These are phyloP conservation scores for Chaetorhynchus papuensis DNA, from an alignment of 2,113 vertebrate genomes.

Conservation along the genomic window DNA sequence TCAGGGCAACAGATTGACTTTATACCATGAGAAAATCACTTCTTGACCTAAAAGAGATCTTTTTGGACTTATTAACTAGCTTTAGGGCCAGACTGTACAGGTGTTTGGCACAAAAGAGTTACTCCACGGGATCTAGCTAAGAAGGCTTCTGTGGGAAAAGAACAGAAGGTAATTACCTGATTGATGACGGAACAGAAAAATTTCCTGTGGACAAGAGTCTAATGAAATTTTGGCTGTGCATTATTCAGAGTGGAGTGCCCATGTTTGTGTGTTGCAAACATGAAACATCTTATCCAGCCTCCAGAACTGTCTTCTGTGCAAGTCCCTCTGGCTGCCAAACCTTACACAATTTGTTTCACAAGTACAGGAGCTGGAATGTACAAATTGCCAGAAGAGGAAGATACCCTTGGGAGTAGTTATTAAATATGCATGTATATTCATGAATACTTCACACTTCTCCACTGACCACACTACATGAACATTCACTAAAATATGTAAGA, in stretches of 20 bases:
- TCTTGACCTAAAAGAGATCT: background rate
- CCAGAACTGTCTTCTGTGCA: background rate
- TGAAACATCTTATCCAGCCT: background rate
- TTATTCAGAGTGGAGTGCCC: accelerated
- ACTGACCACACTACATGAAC: slow-evolving; percentile 37
- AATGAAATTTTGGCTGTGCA: background rate
- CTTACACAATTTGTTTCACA: background rate
- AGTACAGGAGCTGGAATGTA: background rate
- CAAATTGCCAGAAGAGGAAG: background rate
- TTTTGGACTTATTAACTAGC: background rate
- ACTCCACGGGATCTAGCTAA: background rate
- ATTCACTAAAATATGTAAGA: slow-evolving; percentile 39
- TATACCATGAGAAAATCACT: background rate
- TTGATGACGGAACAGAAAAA: background rate
- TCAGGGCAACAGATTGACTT: background rate
- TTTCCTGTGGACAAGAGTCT: background rate
- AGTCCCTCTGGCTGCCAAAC: background rate
- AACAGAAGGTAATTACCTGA: background rate
- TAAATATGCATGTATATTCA: slow-evolving; percentile 34
- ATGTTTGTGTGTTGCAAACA: background rate
- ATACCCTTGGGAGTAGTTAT: background rate
- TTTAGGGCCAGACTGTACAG: background rate
- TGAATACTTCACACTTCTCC: slow-evolving; percentile 38
- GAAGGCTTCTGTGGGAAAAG: background rate
- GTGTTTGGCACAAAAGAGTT: background rate